Evolutionary conservation across 2,797 vertebrate genomes (phyloP).

Genomic region (Thaleichthys pacificus): DNA sequence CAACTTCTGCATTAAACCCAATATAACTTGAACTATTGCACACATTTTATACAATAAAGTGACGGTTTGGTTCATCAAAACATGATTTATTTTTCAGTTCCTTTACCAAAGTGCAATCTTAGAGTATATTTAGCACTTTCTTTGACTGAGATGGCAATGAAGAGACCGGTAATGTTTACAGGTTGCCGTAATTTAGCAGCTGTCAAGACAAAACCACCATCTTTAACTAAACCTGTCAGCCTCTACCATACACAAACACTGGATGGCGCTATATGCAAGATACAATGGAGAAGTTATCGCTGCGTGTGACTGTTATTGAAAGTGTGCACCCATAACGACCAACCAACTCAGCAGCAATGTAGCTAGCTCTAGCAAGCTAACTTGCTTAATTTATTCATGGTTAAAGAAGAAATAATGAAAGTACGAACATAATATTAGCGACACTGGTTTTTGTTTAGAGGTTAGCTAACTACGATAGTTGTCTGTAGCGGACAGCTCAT

Average conservation of each 20-base stretch:
- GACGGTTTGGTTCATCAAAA: slow-evolving; percentile 32
- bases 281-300: neutral
- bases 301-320: neutral
- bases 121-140: neutral
- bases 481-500: neutral
- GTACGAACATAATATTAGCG: neutral
- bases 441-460: neutral
- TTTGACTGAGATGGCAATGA: neutral
- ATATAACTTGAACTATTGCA: neutral
- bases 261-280: slow-evolving; percentile 1
- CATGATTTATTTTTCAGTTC: neutral
- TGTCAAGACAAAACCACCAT: too few relatives aligned
- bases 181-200: too few relatives aligned
- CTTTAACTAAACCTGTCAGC: too few relatives aligned
- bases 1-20: neutral
- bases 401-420: slow-evolving; percentile 1
- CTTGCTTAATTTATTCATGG: neutral
- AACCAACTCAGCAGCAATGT: neutral
- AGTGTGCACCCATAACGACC: neutral
- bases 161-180: too few relatives aligned
- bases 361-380: neutral
- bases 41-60: slow-evolving; percentile 1
- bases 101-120: neutral
- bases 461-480: neutral
- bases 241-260: neutral